These are phyloP conservation scores for Prosopocoilus inquinatus DNA, from an alignment of 2,888 invertebrate species.

Conservation along the genomic window DNA sequence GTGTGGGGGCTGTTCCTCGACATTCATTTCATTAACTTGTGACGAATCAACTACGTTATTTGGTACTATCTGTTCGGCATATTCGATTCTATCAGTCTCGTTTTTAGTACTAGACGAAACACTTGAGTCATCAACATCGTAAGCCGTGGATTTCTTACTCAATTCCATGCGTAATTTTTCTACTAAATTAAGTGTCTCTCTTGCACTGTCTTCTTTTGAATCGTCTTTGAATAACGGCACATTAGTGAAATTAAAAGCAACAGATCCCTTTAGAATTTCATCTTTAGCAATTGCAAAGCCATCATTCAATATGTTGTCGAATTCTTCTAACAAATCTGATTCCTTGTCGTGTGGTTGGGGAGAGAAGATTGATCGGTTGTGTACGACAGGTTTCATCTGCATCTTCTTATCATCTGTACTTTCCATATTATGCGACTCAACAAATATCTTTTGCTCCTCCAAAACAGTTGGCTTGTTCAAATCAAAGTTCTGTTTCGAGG, in stretches of 20 bases:
- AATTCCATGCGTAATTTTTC: slow-evolving; percentile 77
- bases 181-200: slow-evolving; percentile 80
- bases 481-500: background rate
- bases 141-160: slow-evolving; percentile 60
- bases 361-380: slow-evolving; percentile 68
- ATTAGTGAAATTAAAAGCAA: slow-evolving; percentile 63
- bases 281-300: slow-evolving; percentile 63
- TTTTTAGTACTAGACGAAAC: slow-evolving; percentile 49
- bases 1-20: slow-evolving; percentile 23
- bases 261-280: slow-evolving; percentile 58
- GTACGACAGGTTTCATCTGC: slow-evolving; percentile 23
- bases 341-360: slow-evolving; percentile 63
- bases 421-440: background rate
- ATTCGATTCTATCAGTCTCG: slow-evolving; percentile 42
- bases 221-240: slow-evolving; percentile 71
- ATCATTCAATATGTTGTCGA: slow-evolving; percentile 56
- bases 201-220: slow-evolving; percentile 77
- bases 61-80: slow-evolving; percentile 43
- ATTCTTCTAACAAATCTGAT: slow-evolving; percentile 60
- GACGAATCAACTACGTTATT: slow-evolving; percentile 32
- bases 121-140: slow-evolving; percentile 45
- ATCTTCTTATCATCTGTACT: slow-evolving; percentile 6
- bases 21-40: slow-evolving; percentile 36
- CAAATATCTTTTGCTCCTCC: slow-evolving; percentile 2
- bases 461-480: background rate